These are phyloP conservation scores for Sorex araneus DNA, from an alignment of 2,113 vertebrate genomes.

Conservation along the genomic window DNA sequence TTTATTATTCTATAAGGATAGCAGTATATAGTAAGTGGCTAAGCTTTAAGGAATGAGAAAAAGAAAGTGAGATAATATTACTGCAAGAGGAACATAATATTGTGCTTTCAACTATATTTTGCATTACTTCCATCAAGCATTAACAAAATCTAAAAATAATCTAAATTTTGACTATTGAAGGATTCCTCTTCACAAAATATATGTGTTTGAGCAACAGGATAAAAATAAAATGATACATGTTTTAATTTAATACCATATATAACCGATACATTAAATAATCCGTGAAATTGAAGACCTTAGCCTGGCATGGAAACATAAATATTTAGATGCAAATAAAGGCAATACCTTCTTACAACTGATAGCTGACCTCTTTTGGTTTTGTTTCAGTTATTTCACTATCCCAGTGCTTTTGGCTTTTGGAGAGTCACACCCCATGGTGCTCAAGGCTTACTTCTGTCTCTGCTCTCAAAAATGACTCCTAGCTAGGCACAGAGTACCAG, in stretches of 20 bases:
- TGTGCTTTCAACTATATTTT: neutral
- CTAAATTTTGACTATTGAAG: neutral
- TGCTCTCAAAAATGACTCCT: too few relatives aligned
- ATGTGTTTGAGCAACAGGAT: neutral
- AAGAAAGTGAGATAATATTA: neutral
- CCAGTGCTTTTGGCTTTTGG: too few relatives aligned
- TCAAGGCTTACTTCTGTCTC: too few relatives aligned
- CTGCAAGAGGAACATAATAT: neutral
- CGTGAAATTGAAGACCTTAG: neutral
- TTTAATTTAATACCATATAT: neutral
- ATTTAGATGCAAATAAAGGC: neutral
- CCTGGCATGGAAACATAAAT: neutral
- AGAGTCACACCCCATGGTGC: too few relatives aligned
- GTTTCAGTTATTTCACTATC: too few relatives aligned
- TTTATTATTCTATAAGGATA: constrained; percentile 50
- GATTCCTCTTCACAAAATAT: neutral
- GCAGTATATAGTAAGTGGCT: neutral
- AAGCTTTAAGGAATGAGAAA: neutral
- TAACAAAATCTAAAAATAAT: constrained; percentile 26
- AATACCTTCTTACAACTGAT: too few relatives aligned
- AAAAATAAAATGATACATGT: neutral
- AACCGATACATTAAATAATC: neutral
- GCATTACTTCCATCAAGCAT: neutral
- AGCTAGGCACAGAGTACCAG: too few relatives aligned
- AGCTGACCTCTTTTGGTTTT: too few relatives aligned